phyloP scores from a whole-genome alignment of 2,797 vertebrate species.

The Enteromius treurensis region DNA sequence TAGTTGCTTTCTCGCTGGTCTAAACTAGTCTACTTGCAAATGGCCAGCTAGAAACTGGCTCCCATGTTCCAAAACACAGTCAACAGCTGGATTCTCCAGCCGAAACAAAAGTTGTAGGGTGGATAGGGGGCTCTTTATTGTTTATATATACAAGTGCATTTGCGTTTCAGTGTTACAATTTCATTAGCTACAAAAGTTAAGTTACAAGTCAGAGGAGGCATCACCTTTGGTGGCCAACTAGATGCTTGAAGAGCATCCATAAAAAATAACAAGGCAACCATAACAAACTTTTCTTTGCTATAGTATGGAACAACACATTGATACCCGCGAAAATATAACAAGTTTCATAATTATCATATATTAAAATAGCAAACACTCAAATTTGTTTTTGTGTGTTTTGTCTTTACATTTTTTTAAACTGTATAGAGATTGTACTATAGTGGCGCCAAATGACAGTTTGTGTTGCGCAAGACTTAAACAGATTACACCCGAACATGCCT shows the following conservation, averaged over 20 bases:
- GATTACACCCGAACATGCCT: background rate
- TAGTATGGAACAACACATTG: background rate
- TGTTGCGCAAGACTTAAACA: background rate
- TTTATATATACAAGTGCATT: background rate
- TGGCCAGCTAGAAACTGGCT: background rate
- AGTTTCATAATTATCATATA: background rate
- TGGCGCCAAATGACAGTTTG: background rate
- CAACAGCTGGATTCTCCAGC: constrained; percentile 4
- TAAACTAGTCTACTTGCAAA: background rate
- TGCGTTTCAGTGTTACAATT: background rate
- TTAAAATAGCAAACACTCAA: background rate
- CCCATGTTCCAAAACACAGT: constrained; percentile 9
- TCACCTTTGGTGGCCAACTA: background rate
- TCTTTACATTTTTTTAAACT: background rate
- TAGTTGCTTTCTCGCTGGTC: background rate
- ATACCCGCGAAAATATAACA: background rate
- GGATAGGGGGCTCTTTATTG: background rate
- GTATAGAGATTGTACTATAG: background rate
- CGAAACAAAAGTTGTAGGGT: background rate
- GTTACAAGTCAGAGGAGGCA: background rate
- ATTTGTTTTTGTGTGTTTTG: too few relatives aligned
- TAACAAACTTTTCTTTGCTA: background rate
- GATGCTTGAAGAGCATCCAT: background rate
- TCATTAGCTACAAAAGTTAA: background rate
- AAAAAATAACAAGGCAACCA: background rate